These are phyloP conservation scores for Conus canariensis DNA, from an alignment of 2,888 invertebrate genomes.

Conservation along the genomic window DNA sequence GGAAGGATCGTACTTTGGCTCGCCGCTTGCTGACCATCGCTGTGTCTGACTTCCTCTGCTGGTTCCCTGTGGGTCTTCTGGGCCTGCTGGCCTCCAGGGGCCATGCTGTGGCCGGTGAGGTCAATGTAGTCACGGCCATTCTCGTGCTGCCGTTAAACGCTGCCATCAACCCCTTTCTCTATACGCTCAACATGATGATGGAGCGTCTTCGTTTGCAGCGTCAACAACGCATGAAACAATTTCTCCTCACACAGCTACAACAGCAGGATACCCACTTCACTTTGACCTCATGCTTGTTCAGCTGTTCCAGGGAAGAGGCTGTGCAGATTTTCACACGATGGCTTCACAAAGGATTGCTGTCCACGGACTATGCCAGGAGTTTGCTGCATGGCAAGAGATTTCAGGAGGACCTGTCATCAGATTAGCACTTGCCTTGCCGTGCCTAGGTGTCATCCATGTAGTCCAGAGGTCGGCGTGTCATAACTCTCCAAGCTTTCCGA, in stretches of 20 bases:
- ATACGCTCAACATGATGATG: not conserved
- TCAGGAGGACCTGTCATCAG: not conserved
- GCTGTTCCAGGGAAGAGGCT: not conserved
- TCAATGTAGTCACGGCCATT: slow-evolving; percentile 13
- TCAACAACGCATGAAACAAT: not conserved
- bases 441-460: too few species aligned
- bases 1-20: not conserved
- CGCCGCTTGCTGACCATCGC: slow-evolving; percentile 29
- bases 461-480: too few species aligned
- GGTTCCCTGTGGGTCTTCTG: slow-evolving; percentile 13
- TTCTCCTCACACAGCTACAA: not conserved
- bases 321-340: not conserved
- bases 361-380: not conserved
- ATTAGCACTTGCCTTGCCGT: too few species aligned
- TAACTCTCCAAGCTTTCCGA: too few species aligned
- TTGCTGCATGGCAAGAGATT: not conserved
- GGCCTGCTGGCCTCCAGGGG: slow-evolving; percentile 7
- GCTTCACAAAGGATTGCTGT: not conserved
- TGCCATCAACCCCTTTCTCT: slow-evolving; percentile 19
- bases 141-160: slow-evolving; percentile 14
- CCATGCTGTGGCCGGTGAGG: not conserved
- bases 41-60: slow-evolving; percentile 26
- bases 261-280: not conserved
- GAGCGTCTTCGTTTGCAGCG: not conserved
- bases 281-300: not conserved